Evolutionary conservation across 2,113 vertebrate genomes (phyloP).

Genomic region (Myrmecophaga tridactyla): DNA sequence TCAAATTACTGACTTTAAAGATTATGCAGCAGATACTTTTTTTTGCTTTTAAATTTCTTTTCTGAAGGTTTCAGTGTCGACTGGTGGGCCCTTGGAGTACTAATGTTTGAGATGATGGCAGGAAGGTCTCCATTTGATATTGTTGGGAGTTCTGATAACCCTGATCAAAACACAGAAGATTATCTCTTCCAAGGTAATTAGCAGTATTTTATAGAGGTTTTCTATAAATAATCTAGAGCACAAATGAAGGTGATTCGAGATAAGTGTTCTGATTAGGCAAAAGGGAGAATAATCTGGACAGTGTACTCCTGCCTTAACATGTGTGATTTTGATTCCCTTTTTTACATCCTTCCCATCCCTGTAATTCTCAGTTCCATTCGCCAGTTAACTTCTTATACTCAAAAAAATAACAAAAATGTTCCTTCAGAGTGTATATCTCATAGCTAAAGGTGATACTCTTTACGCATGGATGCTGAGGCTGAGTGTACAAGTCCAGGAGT

Average conservation of each 20-base stretch:
- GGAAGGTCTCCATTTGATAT: constrained; percentile 98
- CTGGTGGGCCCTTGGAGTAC: constrained; percentile 98
- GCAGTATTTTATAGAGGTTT: not conserved
- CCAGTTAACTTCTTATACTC: not conserved
- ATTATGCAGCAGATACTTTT: not conserved
- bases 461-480: not conserved
- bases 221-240: not conserved
- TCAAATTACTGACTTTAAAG: not conserved
- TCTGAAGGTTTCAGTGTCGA: constrained; percentile 95
- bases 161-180: constrained; percentile 99
- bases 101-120: constrained; percentile 99
- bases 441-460: not conserved
- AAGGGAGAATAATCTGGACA: not conserved
- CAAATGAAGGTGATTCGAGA: not conserved
- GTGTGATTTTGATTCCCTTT: not conserved
- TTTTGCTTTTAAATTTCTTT: constrained; percentile 10
- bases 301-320: not conserved
- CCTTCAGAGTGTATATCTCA: not conserved
- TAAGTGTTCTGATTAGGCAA: constrained; percentile 15
- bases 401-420: not conserved
- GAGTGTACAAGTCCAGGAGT: not conserved
- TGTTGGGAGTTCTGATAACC: constrained; percentile 98
- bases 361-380: not conserved
- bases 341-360: not conserved
- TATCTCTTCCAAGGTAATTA: constrained; percentile 98